Percentiles rank a stretch among this genome's conserved stretches.
Evolutionary conservation across 1,140 invertebrate species (phyloP).

Genomic region (Mactra quadrangularis): DNA sequence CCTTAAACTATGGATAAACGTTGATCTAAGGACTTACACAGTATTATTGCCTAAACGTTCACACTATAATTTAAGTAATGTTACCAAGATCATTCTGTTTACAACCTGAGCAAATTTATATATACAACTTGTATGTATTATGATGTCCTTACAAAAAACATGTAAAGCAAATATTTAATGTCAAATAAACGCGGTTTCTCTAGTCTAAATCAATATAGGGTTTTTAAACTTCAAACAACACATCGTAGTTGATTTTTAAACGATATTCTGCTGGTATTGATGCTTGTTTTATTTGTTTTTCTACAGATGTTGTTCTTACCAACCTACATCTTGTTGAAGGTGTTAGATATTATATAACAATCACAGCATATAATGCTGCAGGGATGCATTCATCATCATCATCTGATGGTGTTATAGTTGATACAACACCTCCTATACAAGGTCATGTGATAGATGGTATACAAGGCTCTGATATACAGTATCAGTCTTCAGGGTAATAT

Average conservation of each 20-base stretch:
- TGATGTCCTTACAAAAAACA: neutral
- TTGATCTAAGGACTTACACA: too few relatives aligned
- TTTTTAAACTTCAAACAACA: neutral
- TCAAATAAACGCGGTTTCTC: neutral
- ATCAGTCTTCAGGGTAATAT: constrained; percentile 24
- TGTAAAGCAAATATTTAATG: too few relatives aligned
- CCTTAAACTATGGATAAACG: too few relatives aligned
- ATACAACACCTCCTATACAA: neutral
- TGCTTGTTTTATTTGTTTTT: neutral
- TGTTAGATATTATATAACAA: neutral
- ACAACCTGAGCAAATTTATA: neutral
- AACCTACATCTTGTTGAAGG: constrained; percentile 5
- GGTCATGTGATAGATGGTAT: constrained; percentile 7
- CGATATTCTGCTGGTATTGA: neutral
- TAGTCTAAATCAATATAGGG: neutral
- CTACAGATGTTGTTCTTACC: neutral
- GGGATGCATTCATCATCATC: neutral
- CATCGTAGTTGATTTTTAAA: neutral
- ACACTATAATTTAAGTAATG: too few relatives aligned
- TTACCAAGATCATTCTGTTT: too few relatives aligned
- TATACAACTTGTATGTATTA: neutral
- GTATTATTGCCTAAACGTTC: too few relatives aligned
- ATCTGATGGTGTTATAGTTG: constrained; percentile 25
- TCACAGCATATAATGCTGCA: constrained; percentile 36
- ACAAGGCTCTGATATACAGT: neutral